phyloP scores from a whole-genome alignment of 2,888 invertebrate genomes.

The Tupiocoris notatus region DNA sequence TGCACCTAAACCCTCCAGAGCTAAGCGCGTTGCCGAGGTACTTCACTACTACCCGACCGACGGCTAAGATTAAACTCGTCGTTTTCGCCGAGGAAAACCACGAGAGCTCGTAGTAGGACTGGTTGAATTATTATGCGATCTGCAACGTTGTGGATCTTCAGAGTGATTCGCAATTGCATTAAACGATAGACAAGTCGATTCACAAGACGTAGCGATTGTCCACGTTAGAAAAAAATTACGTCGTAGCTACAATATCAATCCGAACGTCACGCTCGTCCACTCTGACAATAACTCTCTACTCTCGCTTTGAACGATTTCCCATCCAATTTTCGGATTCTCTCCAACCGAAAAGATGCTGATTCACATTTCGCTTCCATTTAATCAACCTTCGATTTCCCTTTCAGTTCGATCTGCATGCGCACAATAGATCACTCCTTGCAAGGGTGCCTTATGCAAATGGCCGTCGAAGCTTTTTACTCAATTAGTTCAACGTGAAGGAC shows the following conservation, averaged over 20 bases:
- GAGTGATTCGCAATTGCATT: too few species aligned
- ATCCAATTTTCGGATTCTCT: too few species aligned
- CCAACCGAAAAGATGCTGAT: too few species aligned
- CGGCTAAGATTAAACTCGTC: slow-evolving; percentile 28
- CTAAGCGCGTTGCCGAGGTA: neutral
- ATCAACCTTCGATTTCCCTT: neutral
- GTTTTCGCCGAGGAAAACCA: neutral
- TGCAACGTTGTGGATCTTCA: neutral
- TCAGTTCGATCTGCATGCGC: neutral
- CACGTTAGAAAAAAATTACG: too few species aligned
- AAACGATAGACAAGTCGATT: too few species aligned
- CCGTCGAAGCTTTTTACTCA: slow-evolving; percentile 24
- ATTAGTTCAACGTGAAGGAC: slow-evolving; percentile 17
- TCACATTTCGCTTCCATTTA: neutral
- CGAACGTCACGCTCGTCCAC: too few species aligned
- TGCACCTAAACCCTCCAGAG: slow-evolving; percentile 29
- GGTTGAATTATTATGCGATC: neutral
- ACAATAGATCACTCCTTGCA: neutral
- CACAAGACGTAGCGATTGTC: too few species aligned
- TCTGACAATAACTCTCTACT: too few species aligned
- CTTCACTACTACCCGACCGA: neutral
- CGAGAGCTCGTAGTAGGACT: neutral
- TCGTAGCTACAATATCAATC: too few species aligned
- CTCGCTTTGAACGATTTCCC: too few species aligned
- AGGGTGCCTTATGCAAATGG: slow-evolving; percentile 15